Evolutionary conservation across 2,888 invertebrate genomes (phyloP), one percentile per base, ranked within the genome.

Genomic region (Aphodius granarius): DNA sequence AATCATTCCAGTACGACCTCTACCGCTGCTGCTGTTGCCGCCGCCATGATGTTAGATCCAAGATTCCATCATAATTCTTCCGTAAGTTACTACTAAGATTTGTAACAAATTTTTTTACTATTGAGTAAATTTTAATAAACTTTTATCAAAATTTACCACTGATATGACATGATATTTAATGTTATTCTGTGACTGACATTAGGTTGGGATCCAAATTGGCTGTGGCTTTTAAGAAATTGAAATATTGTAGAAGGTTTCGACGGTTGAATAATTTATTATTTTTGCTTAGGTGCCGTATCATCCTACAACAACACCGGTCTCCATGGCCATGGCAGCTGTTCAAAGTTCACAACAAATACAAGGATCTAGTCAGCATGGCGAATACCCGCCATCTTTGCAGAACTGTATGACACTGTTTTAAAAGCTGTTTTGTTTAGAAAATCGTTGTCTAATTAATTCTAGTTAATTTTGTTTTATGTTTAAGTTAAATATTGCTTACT

Each of bases 41-140:
- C 88, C 4, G 88, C 88, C 17, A 88, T 88, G 88, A 88, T 88
- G 88, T 80, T 88, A 21, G 88, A 88, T 84, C 88, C 88, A 5
- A 79, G 88, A 72, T 88, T 88, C 79, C 88, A 88, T 82, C 88
- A 88, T 79, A 88, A 87, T 80, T 84, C 86, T 75, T 82, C 86
- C 23, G 88, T 87, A 82, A 85, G 85, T 82, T 23, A 5, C 1
- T 43, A 64, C 20, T n/a, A n/a, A 68, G 16, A 63, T 63, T 13
- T 20, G 20, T 19, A 19, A 15, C 19, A 65, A 16, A 15, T 9
- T 65, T 4, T 9, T n/a, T 3, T 15, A 65, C 65, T 19, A 9
- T 20, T 72, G 64, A 66, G 18, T 63, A 72, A 62, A 22, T n/a
- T n/a, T 13, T 75, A 66, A 73, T 2, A 66, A 23, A 63, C 22